These are phyloP conservation scores for Bugula neritina DNA, from an alignment of 2,888 invertebrate species.

Conservation along the genomic window DNA sequence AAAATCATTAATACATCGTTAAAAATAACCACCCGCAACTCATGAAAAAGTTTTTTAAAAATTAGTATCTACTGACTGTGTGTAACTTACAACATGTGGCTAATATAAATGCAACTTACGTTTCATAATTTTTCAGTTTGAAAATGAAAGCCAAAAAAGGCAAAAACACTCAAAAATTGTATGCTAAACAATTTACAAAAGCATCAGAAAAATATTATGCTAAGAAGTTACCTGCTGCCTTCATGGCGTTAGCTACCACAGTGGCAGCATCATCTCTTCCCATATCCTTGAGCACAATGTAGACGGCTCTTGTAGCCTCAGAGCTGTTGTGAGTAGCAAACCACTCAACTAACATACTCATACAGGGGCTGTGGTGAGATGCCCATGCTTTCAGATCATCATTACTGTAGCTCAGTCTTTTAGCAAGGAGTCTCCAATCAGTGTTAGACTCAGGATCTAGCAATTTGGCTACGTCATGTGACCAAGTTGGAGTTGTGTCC, in stretches of 20 bases:
- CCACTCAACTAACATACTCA: constrained; percentile 49
- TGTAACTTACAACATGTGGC: no score
- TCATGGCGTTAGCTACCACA: constrained; percentile 47
- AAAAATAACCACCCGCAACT: no score
- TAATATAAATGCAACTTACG: no score
- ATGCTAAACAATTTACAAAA: no score
- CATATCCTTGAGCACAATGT: constrained; percentile 46
- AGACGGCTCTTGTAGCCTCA: constrained; percentile 41
- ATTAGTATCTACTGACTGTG: no score
- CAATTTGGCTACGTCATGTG: constrained; percentile 43
- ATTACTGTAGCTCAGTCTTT: constrained; percentile 44
- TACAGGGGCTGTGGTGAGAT: constrained; percentile 46
- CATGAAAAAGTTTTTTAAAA: no score
- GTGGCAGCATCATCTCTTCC: constrained; percentile 41
- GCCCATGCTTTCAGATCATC: constrained; percentile 48
- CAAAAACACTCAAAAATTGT: no score
- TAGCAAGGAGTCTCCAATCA: constrained; percentile 47
- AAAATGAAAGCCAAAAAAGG: no score
- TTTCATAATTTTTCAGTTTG: no score
- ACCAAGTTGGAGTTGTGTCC: constrained; percentile 44
- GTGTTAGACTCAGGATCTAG: constrained; percentile 41
- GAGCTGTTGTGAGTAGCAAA: constrained; percentile 46
- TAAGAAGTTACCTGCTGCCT: constrained; percentile 32
- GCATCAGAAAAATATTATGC: no score
- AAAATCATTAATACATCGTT: no score